A percentile compares a stretch with the other conserved stretches of the same genome.
Evolutionary conservation across 1,140 invertebrate species (phyloP).

Genomic region (Globodera rostochiensis): DNA sequence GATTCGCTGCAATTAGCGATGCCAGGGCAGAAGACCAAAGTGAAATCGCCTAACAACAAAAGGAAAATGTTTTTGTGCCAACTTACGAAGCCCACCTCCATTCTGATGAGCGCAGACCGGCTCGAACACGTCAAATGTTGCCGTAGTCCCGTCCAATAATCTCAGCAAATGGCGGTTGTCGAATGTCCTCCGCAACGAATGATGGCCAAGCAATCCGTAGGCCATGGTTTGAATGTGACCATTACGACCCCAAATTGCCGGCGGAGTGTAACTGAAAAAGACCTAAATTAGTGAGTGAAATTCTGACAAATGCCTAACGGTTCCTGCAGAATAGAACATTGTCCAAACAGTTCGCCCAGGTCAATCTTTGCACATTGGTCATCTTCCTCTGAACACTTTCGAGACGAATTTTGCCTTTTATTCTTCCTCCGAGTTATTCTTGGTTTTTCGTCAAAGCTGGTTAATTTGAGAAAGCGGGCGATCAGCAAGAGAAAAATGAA

Average conservation of each 20-base stretch:
- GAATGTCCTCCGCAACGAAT: constrained; percentile 80
- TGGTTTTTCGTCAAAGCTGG: constrained; percentile 48
- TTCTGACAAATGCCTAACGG: constrained; percentile 35
- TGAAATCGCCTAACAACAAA: constrained; percentile 72
- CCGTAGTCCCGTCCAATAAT: constrained; percentile 80
- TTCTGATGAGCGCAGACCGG: constrained; percentile 71
- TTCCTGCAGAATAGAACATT: constrained; percentile 50
- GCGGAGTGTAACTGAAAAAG: constrained; percentile 80
- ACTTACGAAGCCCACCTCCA: constrained; percentile 56
- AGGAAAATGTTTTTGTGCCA: constrained; percentile 67
- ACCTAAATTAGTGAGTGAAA: constrained; percentile 38
- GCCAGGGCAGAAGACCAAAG: constrained; percentile 84
- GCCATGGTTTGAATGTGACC: constrained; percentile 79
- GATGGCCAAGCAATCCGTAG: constrained; percentile 83
- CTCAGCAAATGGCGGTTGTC: constrained; percentile 77
- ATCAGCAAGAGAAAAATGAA: constrained; percentile 29
- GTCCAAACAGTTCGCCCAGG: constrained; percentile 42
- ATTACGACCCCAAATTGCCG: constrained; percentile 88
- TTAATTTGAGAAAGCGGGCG: constrained; percentile 45
- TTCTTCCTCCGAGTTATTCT: constrained; percentile 39
- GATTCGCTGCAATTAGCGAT: constrained; percentile 90
- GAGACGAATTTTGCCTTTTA: constrained; percentile 28
- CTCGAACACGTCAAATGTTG: constrained; percentile 88
- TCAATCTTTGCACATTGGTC: background rate
- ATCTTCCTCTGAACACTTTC: constrained; percentile 34